phyloP scores from a whole-genome alignment of 1,140 invertebrate species.

The Colletes latitarsis region DNA sequence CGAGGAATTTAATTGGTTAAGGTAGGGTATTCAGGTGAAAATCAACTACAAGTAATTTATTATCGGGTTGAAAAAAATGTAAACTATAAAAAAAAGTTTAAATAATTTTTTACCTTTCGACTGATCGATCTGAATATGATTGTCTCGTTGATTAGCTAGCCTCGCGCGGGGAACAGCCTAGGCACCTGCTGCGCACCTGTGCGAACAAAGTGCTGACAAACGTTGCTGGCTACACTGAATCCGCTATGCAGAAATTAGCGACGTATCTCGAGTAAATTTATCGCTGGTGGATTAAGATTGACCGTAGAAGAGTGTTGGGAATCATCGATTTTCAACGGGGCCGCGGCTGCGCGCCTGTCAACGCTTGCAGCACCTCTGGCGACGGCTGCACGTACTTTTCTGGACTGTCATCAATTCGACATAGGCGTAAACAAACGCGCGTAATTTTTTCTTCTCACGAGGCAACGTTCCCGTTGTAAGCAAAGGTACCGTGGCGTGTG shows the following conservation, averaged over 20 bases:
- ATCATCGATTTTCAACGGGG: slow-evolving; percentile 59
- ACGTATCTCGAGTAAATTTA: slow-evolving; percentile 35
- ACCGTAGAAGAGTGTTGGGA: slow-evolving; percentile 14
- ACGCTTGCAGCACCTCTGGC: slow-evolving; percentile 1
- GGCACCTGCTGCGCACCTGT: no score
- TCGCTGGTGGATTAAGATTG: slow-evolving; percentile 40
- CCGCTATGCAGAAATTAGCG: slow-evolving; percentile 7
- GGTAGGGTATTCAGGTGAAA: no score
- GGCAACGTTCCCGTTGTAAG: neutral
- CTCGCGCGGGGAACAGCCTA: no score
- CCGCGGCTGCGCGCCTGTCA: slow-evolving; percentile 53
- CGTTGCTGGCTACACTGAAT: neutral
- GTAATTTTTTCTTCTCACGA: slow-evolving; percentile 1
- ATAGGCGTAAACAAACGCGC: slow-evolving; percentile 26
- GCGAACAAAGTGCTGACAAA: neutral
- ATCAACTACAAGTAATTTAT: no score
- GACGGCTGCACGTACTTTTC: neutral
- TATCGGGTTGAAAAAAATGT: no score
- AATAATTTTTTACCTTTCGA: no score
- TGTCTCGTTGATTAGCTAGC: no score
- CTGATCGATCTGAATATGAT: no score
- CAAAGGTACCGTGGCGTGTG: slow-evolving; percentile 15
- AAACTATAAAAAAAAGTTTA: no score
- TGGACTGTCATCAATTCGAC: slow-evolving; percentile 37
- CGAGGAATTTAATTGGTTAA: no score